Base-by-base conservation (phyloP, 2,888 invertebrate species). In the Orthonychiurus folsomi region DNA sequence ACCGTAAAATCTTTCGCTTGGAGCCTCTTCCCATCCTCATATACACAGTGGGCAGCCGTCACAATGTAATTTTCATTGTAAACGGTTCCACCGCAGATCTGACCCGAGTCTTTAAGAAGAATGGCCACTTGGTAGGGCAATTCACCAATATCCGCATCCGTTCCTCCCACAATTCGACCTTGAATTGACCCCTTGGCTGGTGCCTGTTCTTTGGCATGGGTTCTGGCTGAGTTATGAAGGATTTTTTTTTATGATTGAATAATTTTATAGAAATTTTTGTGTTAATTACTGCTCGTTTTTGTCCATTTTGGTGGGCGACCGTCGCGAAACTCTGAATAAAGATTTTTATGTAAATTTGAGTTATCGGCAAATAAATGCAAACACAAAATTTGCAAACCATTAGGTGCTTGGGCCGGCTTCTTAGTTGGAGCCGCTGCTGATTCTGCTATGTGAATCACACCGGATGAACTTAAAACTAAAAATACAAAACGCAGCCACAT, bases 41-140 rank as follows among this genome's bases (percentile, higher is more conserved):
- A 9, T 1, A 56, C 50, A 25, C 62, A 57, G 18, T 58, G 58
- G n/a, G 37, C 64, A 25, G 59, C 55, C 18, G 56, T 62, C 3
- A 60, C 37, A 15, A 57, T 23, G 55, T 15, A 48, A 1, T 26
- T 20, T 2, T 56, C 50, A 21, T 56, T 27, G 20, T 27, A 48
- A 9, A 61, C 23, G 18, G 56, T 2, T 25, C 20, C 61, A 3
- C 61, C 61, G n/a, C 61, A 61, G 21, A 50, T 48, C 20, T 50
- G 26, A 1, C n/a, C 56, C 18, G 12, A 2, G 15, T 20, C 50
- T 37, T n/a, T 3, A 20, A 21, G 18, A 3, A 57, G 5, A 9
- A 61, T 24, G 5, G 50, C 1, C 1, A 61, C 2, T 50, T 56
- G 56, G 23, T 61, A 61, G 1, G 61, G 61, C 21, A 54, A 15